Conservation (phyloP, 2,888 invertebrate species). For the Caenorhabditis sinica region DNA sequence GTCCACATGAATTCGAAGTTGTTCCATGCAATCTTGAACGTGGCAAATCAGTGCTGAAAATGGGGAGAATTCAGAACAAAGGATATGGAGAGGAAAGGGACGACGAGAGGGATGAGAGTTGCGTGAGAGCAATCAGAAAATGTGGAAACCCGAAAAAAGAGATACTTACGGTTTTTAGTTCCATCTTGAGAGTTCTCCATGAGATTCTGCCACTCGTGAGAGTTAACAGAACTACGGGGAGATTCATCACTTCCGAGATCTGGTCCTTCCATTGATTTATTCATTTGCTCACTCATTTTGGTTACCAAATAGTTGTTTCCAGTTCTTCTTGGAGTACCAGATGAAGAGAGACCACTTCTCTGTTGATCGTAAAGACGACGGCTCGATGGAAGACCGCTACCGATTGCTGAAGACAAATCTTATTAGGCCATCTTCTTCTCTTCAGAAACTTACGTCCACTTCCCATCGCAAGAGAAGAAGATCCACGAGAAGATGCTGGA, state of each 20-base stretch:
- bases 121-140: constrained; percentile 24
- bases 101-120: neutral
- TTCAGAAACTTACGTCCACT: constrained; percentile 45
- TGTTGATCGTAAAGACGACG: constrained; percentile 62
- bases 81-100: constrained; percentile 12
- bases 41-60: constrained; percentile 77
- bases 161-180: constrained; percentile 57
- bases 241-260: constrained; percentile 76
- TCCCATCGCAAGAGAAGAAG: constrained; percentile 51
- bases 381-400: constrained; percentile 45
- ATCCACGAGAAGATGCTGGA: constrained; percentile 55
- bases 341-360: constrained; percentile 36
- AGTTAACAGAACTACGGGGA: constrained; percentile 72
- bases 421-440: constrained; percentile 34
- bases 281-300: constrained; percentile 67
- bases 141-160: neutral
- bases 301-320: constrained; percentile 71
- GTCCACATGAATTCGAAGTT: constrained; percentile 71
- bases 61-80: constrained; percentile 35
- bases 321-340: constrained; percentile 51
- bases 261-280: constrained; percentile 71
- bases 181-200: constrained; percentile 62
- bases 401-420: constrained; percentile 55
- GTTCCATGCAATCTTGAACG: constrained; percentile 75
- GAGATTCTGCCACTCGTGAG: constrained; percentile 68